Base-by-base conservation (phyloP, 2,888 invertebrate genomes). In the Meandrusa payeni region DNA sequence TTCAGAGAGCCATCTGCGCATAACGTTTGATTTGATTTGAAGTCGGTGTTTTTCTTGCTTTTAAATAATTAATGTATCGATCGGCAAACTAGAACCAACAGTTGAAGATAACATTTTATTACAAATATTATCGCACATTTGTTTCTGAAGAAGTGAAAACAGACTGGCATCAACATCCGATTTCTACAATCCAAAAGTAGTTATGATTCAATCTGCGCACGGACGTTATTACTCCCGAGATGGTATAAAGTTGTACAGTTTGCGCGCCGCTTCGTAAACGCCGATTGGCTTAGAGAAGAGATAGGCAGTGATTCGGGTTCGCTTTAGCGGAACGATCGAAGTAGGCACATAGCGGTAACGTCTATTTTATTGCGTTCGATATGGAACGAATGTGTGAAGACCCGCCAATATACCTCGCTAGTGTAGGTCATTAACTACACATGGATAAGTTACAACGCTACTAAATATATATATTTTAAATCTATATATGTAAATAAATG, bases 321-420 rank as follows among this genome's bases (percentile, higher is more conserved):
- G 27, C 7, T 5, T 28, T 12, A 26, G 27, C 12, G 11, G 2
- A 28, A 27, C 11, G 19, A 37, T 37, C 12, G 4, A 6, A 26
- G 26, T 7, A 20, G 9, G 15, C 23, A 5, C n/a, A 19, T 20
- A 19, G 20, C 19, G 7, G 12, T 19, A 12, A 37, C 6, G 26
- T 24, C 23, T 23, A 34, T 36, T 36, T 36, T 36, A 36, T 36
- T 36, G 17, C 34, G 7, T 23, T 9, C 23, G 23, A 23, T 24
- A 34, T 15, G 34, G 34, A 9, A 24, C 9, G 7, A 7, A 15
- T 15, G 1, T 15, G 5, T 2, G 12, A 5, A n/a, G n/a, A n/a
- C n/a, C n/a, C n/a, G n/a, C n/a, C n/a, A n/a, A n/a, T n/a, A n/a
- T n/a, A n/a, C n/a, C n/a, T n/a, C n/a, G n/a, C n/a, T n/a, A n/a